phyloP scores from a whole-genome alignment of 2,888 invertebrate genomes.

The Homarus gammarus region DNA sequence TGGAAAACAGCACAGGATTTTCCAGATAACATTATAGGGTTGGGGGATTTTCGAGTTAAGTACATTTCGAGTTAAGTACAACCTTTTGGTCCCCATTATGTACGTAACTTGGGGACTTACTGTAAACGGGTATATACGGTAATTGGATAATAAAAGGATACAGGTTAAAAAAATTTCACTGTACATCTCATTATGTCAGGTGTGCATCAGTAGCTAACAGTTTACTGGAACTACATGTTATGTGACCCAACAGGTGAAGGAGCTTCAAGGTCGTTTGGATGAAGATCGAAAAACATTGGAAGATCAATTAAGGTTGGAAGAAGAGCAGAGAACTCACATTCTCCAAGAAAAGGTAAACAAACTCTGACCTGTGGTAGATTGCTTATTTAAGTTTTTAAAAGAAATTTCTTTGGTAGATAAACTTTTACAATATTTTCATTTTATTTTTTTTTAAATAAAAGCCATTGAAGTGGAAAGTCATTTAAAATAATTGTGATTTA shows the following conservation, averaged over 20 bases:
- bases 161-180: too few species aligned
- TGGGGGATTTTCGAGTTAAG: too few species aligned
- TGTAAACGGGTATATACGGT: too few species aligned
- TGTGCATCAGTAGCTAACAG: too few species aligned
- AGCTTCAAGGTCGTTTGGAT: slow-evolving; percentile 42
- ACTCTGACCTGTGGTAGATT: background rate
- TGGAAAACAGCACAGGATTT: too few species aligned
- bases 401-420: background rate
- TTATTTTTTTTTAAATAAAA: background rate
- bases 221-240: background rate
- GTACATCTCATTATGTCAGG: too few species aligned
- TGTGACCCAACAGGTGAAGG: slow-evolving; percentile 9
- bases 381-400: too few species aligned
- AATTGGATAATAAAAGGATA: too few species aligned
- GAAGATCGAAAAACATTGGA: slow-evolving; percentile 42
- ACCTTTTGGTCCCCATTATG: too few species aligned
- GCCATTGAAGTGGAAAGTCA: background rate
- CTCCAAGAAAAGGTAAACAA: slow-evolving; percentile 55
- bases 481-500: background rate
- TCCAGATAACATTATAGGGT: too few species aligned
- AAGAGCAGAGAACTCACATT: slow-evolving; percentile 17
- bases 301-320: slow-evolving; percentile 23
- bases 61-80: too few species aligned
- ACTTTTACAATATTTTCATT: background rate
- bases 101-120: too few species aligned